phyloP scores from a whole-genome alignment of 2,113 vertebrate genomes.

The Urocitellus parryii region DNA sequence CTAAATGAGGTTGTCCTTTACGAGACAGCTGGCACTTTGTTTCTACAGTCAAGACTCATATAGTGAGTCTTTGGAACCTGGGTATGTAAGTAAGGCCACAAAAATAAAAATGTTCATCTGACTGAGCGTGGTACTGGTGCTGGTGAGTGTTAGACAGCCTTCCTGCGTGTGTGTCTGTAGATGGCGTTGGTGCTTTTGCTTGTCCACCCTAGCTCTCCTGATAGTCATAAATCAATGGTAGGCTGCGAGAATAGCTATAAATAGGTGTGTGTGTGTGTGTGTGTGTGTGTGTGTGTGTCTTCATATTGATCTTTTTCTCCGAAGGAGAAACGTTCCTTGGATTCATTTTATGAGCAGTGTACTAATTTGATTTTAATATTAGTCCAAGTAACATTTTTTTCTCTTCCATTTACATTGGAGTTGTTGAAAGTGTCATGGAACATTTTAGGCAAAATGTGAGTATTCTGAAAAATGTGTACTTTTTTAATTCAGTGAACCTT shows the following conservation, averaged over 20 bases:
- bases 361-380: slow-evolving; percentile 59
- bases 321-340: background rate
- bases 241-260: background rate
- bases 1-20: slow-evolving; percentile 71
- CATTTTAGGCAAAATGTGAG: slow-evolving; percentile 24
- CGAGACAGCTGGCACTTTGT: slow-evolving; percentile 76
- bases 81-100: slow-evolving; percentile 46
- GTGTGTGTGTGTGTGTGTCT: background rate
- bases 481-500: background rate
- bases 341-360: slow-evolving; percentile 19
- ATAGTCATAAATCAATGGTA: background rate
- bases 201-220: background rate
- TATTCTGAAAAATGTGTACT: background rate
- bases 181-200: background rate
- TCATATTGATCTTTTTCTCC: slow-evolving; percentile 3
- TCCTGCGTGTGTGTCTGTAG: background rate
- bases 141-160: background rate
- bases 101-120: slow-evolving; percentile 10
- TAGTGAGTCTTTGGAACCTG: slow-evolving; percentile 45
- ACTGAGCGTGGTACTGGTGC: background rate
- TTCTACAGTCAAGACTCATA: slow-evolving; percentile 63
- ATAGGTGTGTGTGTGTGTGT: background rate
- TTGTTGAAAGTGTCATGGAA: slow-evolving; percentile 24
- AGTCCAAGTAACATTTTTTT: slow-evolving; percentile 36
- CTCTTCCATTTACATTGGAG: background rate